phyloP scores from a whole-genome alignment of 2,888 invertebrate species.

The Folsomia candida region DNA sequence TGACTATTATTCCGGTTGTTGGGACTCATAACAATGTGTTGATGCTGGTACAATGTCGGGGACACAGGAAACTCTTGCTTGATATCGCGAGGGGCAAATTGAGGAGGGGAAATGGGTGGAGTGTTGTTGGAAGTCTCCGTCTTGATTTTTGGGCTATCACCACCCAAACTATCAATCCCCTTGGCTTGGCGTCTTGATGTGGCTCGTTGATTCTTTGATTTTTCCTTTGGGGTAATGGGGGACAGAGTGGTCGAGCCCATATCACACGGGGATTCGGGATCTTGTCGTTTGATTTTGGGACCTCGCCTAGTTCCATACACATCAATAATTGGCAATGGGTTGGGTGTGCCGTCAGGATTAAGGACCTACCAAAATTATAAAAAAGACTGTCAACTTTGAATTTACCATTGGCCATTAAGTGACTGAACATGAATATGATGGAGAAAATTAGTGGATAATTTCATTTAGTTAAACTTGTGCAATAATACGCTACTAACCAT shows the following conservation, averaged over 20 bases:
- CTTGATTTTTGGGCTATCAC: background rate
- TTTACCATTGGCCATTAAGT: too few species aligned
- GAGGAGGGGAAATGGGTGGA: background rate
- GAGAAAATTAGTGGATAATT: too few species aligned
- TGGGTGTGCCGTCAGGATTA: slow-evolving; percentile 83
- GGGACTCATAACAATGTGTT: background rate
- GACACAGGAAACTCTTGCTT: background rate
- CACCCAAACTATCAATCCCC: background rate
- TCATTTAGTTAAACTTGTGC: too few species aligned
- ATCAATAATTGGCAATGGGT: slow-evolving; percentile 82
- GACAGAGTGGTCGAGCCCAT: slow-evolving; percentile 3
- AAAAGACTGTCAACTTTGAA: too few species aligned
- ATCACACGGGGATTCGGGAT: slow-evolving; percentile 22
- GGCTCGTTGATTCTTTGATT: slow-evolving; percentile 22
- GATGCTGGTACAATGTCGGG: background rate
- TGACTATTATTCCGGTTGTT: background rate
- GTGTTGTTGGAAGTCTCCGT: background rate
- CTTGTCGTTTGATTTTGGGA: slow-evolving; percentile 52
- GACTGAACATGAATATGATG: too few species aligned
- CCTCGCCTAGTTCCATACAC: slow-evolving; percentile 86
- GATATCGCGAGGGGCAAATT: background rate
- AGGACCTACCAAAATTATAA: too few species aligned
- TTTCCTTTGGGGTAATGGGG: slow-evolving; percentile 11
- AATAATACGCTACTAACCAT: too few species aligned
- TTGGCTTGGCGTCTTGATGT: background rate